Evolutionary conservation across 2,888 invertebrate species (phyloP), one percentile per base, ranked within the genome.

Genomic region (Encarsia formosa): DNA sequence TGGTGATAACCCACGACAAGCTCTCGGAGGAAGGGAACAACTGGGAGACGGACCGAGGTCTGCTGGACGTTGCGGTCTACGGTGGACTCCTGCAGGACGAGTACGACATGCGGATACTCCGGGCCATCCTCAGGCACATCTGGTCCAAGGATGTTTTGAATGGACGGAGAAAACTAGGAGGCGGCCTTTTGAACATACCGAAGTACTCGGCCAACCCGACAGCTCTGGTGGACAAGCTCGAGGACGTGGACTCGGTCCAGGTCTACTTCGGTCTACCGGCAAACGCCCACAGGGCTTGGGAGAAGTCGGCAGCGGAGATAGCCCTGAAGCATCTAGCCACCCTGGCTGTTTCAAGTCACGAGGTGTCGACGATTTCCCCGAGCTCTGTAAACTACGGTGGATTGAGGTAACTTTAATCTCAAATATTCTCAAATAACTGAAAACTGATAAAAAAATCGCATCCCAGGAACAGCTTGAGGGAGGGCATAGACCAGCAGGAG

Each of bases 281-380:
- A 45, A 96, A 95, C 70, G 90, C 94, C 53, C 86, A 91, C 59
- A 78, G 86, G 45, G 87, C 91, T 8, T 88, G 90, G 82, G 91
- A 94, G 71, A 81, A 84, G 59, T 84, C 82, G 49, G 80, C 84
- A 4, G 80, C 80, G 2, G 72, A 73, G 9, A 70, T 75, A 20
- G 83, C 88, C n/a, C 77, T 90, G 42, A 70, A 73, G 2, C 81
- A 84, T 54, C 75, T 90, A 5, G n/a, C n/a, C n/a, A n/a, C n/a
- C n/a, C n/a, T n/a, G n/a, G n/a, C n/a, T n/a, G n/a, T n/a, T n/a
- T n/a, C n/a, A n/a, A n/a, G n/a, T n/a, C n/a, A n/a, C n/a, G n/a
- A n/a, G n/a, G n/a, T n/a, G n/a, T n/a, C n/a, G n/a, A n/a, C n/a
- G n/a, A n/a, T n/a, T n/a, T n/a, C n/a, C n/a, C n/a, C n/a, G n/a